These are phyloP conservation scores for Callospermophilus lateralis DNA, from an alignment of 2,113 vertebrate genomes.

Conservation along the genomic window DNA sequence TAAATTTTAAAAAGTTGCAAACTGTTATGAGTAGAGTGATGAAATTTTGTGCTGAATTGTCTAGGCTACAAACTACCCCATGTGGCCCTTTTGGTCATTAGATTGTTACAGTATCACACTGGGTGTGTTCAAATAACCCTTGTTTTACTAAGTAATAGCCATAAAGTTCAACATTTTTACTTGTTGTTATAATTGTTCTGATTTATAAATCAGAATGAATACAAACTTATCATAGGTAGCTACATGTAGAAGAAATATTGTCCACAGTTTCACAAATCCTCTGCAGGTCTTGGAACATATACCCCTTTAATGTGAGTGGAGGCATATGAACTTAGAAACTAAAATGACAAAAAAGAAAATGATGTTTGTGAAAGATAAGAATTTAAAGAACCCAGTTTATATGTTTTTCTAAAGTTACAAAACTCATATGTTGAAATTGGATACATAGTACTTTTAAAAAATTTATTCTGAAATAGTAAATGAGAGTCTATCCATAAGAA, in stretches of 20 bases:
- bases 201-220: not conserved
- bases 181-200: not conserved
- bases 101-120: not conserved
- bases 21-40: not conserved
- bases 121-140: not conserved
- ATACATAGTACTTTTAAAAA: not conserved
- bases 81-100: no score
- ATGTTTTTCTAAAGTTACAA: not conserved
- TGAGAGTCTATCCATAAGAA: not conserved
- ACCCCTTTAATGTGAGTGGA: not conserved
- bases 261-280: not conserved
- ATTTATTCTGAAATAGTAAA: conserved; percentile 24
- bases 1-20: not conserved
- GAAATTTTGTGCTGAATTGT: not conserved
- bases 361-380: conserved; percentile 8
- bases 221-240: not conserved
- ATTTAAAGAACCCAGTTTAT: not conserved
- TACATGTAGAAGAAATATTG: not conserved
- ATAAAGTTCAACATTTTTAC: not conserved
- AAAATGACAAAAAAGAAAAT: not conserved
- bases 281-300: not conserved
- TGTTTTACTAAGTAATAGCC: not conserved
- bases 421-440: not conserved
- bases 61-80: not conserved
- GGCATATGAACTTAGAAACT: not conserved